Base-by-base conservation (phyloP, 2,113 vertebrate species). In the Heterocephalus glaber region DNA sequence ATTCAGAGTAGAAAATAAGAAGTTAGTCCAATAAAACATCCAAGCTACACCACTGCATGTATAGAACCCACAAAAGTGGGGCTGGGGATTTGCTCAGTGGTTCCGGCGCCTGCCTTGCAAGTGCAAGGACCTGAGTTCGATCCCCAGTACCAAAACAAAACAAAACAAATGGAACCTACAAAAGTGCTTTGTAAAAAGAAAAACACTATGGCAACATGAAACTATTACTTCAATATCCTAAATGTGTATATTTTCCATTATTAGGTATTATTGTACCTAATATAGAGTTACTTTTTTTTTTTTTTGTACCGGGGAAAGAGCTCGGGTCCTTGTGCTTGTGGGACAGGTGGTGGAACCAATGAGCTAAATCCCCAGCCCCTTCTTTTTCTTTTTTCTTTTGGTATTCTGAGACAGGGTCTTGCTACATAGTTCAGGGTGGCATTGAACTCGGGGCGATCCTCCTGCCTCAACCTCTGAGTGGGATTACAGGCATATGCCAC, bases 1-100 rank as follows among this genome's bases (percentile, higher is more conserved):
- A 56, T 79, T 95, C 66, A 65, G 65, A 70, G 49, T 24, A 96
- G 76, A 86, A 94, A 96, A 38, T 63, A 87, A 79, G 11, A 52
- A 12, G 11, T 58, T 76, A 94, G 90, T 81, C 30, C 41, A 52
- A 19, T 65, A 91, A 94, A 93, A 74, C 3, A 80, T 49, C 30
- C 49, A 81, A 92, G 66, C 24, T 41, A 66, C 2, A 33, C 19
- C 33, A 56, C 0, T 63, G 13, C 76, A 70, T 92, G 13, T 58
- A 7, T 2, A 80, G 11, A 9, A 65, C 19, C 35, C 76, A 66
- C 4, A 7, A 84, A 81, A 72, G 24, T 41, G 52, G n/a, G n/a
- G n/a, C n/a, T n/a, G n/a, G n/a, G n/a, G n/a, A n/a, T n/a, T n/a
- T n/a, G n/a, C n/a, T n/a, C n/a, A n/a, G n/a, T n/a, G n/a, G n/a